Percentiles rank a stretch among this genome's conserved stretches.
These are phyloP conservation scores for Syngnathus floridae DNA, from an alignment of 2,113 vertebrate species.

Conservation along the genomic window DNA sequence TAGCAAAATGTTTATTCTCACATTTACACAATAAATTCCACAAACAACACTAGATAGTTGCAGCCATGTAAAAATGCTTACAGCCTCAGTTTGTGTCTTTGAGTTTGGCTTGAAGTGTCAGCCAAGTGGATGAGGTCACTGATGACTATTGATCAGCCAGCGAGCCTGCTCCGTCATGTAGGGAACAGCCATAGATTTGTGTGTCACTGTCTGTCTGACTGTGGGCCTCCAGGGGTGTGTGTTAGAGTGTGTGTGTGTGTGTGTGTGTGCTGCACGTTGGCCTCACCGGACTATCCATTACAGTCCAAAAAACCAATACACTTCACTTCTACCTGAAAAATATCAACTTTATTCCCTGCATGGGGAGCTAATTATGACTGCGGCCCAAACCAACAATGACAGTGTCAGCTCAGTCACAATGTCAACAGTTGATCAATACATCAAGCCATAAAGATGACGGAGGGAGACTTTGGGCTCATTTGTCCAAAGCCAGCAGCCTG, in stretches of 20 bases:
- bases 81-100: slow-evolving; percentile 39
- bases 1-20: too few relatives aligned
- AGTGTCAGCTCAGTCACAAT: slow-evolving; percentile 21
- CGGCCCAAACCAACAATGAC: neutral
- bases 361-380: slow-evolving; percentile 59
- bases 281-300: slow-evolving; percentile 62
- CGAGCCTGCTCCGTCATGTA: slow-evolving; percentile 47
- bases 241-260: slow-evolving; percentile 20
- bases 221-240: slow-evolving; percentile 48
- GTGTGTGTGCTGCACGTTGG: slow-evolving; percentile 15
- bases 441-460: slow-evolving; percentile 14
- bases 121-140: slow-evolving; percentile 64
- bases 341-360: slow-evolving; percentile 56
- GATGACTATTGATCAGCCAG: slow-evolving; percentile 72
- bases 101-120: slow-evolving; percentile 51
- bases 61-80: neutral
- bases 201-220: slow-evolving; percentile 59
- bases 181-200: slow-evolving; percentile 62
- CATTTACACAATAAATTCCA: neutral
- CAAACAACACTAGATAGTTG: neutral
- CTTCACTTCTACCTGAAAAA: slow-evolving; percentile 59
- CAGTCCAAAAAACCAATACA: slow-evolving; percentile 64
- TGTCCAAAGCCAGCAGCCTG: slow-evolving; percentile 12
- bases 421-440: slow-evolving; percentile 38
- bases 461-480: slow-evolving; percentile 14